Evolutionary conservation across 2,113 vertebrate genomes (phyloP).

Genomic region (Cephalopholis sonnerati): DNA sequence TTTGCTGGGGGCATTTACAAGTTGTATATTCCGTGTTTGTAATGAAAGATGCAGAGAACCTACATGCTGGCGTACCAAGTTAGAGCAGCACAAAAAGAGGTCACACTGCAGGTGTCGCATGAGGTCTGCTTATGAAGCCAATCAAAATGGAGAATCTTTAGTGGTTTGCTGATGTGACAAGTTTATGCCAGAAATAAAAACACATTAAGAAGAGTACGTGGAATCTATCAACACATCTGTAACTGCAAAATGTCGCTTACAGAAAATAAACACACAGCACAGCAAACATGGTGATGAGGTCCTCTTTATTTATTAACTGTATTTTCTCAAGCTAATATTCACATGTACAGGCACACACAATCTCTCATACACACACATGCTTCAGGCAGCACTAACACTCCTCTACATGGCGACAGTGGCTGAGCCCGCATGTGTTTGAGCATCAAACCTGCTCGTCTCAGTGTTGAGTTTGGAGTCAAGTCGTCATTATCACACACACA

Average conservation of each 20-base stretch:
- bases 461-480: constrained; percentile 81
- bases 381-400: constrained; percentile 24
- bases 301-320: constrained; percentile 32
- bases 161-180: not conserved
- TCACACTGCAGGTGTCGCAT: no score
- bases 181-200: not conserved
- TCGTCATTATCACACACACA: constrained; percentile 82
- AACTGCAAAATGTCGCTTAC: not conserved
- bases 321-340: constrained; percentile 8
- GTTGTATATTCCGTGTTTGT: no score
- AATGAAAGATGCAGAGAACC: not conserved
- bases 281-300: constrained; percentile 8
- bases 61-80: not conserved
- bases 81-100: no score
- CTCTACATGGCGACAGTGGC: not conserved
- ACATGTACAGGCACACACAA: not conserved
- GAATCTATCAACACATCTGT: not conserved
- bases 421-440: constrained; percentile 57
- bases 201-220: not conserved
- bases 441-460: constrained; percentile 83
- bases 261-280: not conserved
- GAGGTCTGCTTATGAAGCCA: not conserved
- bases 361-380: not conserved
- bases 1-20: no score
- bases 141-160: not conserved